phyloP scores from a whole-genome alignment of 2,888 invertebrate genomes.

The Didymodactylos carnosus region DNA sequence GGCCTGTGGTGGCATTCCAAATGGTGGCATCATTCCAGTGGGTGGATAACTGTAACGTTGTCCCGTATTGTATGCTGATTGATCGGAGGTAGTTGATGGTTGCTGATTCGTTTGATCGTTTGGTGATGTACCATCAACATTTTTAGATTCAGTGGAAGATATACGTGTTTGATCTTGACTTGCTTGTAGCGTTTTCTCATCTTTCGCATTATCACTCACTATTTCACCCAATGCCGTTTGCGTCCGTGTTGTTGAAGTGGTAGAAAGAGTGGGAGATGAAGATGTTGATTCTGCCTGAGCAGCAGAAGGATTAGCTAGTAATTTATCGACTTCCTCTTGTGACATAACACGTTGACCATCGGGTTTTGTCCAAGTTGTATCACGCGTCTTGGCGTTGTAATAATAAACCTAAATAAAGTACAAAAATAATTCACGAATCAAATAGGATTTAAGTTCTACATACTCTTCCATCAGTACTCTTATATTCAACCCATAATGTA shows the following conservation, averaged over 20 bases:
- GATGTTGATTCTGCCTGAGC: slow-evolving; percentile 2
- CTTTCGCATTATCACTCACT: too few relatives aligned
- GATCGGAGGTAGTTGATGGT: background rate
- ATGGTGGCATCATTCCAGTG: too few relatives aligned
- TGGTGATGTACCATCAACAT: slow-evolving; percentile 15
- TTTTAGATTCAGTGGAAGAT: too few relatives aligned
- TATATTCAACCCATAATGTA: slow-evolving; percentile 80
- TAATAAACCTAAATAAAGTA: slow-evolving; percentile 54
- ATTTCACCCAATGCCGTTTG: too few relatives aligned
- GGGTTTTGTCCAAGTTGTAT: slow-evolving; percentile 91
- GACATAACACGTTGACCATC: slow-evolving; percentile 46
- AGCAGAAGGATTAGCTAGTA: slow-evolving; percentile 26
- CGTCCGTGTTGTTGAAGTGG: background rate
- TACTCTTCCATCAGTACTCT: slow-evolving; percentile 70
- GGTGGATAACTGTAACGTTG: slow-evolving; percentile 2
- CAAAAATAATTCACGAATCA: too few relatives aligned
- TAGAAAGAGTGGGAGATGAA: too few relatives aligned
- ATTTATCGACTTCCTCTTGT: slow-evolving; percentile 36
- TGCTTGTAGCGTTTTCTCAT: too few relatives aligned
- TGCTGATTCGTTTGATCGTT: too few relatives aligned
- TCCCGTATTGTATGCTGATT: background rate
- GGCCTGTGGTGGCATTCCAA: slow-evolving; percentile 19
- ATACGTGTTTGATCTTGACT: too few relatives aligned
- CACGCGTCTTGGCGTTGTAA: slow-evolving; percentile 84
- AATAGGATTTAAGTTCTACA: slow-evolving; percentile 1